Base-by-base conservation (phyloP, 2,888 invertebrate genomes). In the Lacanobia wlatinum region DNA sequence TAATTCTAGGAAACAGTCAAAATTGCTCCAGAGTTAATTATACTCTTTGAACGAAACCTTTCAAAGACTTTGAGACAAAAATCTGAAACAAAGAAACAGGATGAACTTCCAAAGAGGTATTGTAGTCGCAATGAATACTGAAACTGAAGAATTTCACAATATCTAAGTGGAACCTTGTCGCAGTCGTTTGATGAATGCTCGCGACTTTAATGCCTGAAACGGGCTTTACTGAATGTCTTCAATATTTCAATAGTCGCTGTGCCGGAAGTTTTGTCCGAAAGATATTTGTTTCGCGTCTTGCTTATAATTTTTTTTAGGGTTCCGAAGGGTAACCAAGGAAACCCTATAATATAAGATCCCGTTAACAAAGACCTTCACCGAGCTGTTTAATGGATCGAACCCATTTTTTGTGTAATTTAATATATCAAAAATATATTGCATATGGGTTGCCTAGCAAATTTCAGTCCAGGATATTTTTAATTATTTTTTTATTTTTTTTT, bases 101-200 rank as follows among this genome's bases (percentile, higher is more conserved):
- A 73, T 78, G 65, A 66, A 78, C 59, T 74, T 50, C 23, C 48
- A 50, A 67, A 70, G 64, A 53, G 43, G 34, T 58, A 60, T 65
- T 79, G 69, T 73, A 68, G 58, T 70, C 72, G 52, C 46, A 66
- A 70, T 70, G 58, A 76, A 70, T 83, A 73, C 70, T 79, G 69
- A 50, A 83, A 63, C 65, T 70, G 53, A 64, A 67, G 66, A 69
- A 75, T 65, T 76, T 70, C 68, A 55, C 53, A 83, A 69, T 83
- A 66, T 62, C 61, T 76, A 61, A 82, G 61, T 60, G 63, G 59
- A 60, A 23, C 14, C 55, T 56, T 62, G 48, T 58, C 61, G 21
- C 18, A 34, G 50, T 28, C 52, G 34, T 64, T 69, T 74, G 55
- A 50, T 70, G 70, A 71, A 66, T 70, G 55, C 46, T 59, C 18